Evolutionary conservation across 2,113 vertebrate genomes (phyloP), one percentile per base, ranked within the genome.

Genomic region (Tiliqua scincoides): DNA sequence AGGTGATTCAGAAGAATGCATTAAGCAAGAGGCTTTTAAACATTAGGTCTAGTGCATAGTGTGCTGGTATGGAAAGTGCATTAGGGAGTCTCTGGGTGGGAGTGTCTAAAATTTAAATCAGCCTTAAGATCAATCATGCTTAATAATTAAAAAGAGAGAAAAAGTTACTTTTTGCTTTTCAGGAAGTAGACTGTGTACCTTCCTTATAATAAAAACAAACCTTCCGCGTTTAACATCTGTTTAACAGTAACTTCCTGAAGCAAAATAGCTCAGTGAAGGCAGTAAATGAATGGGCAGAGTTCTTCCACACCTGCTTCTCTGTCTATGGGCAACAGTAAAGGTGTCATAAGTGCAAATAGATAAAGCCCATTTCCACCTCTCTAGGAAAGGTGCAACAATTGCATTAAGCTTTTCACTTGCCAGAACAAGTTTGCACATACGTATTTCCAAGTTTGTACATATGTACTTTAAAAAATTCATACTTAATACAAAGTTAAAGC

Each of bases 211-310:
- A 82, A 79, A 52, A 80, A 77, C 70, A 61, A 57, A 4, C 73
- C 14, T 20, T 43, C 37, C 8, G 11, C 11, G 54, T 62, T 72
- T 62, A 79, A 35, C 68, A 72, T 62, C 76, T 71, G 67, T 63
- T 70, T 37, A 79, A 30, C 32, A 43, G n/a, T 48, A 30, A 63
- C 77, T 86, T 86, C 76, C 77, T 86, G 62, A 73, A 72, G 67
- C 84, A 72, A 86, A 79, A 62, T 6, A 63, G 54, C 32, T 63
- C 37, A 30, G 32, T 52, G n/a, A 37, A 37, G 70, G 37, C 70
- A 71, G 35, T 71, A 71, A 71, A 32, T 37, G n/a, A 43, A 10
- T 35, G n/a, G 54, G n/a, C 61, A 67, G 65, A 83, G 65, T 10
- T 48, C 11, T 27, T n/a, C 27, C 12, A 6, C 32, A 3, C 43